phyloP scores from a whole-genome alignment of 2,113 vertebrate species.

The Megalops atlanticus region DNA sequence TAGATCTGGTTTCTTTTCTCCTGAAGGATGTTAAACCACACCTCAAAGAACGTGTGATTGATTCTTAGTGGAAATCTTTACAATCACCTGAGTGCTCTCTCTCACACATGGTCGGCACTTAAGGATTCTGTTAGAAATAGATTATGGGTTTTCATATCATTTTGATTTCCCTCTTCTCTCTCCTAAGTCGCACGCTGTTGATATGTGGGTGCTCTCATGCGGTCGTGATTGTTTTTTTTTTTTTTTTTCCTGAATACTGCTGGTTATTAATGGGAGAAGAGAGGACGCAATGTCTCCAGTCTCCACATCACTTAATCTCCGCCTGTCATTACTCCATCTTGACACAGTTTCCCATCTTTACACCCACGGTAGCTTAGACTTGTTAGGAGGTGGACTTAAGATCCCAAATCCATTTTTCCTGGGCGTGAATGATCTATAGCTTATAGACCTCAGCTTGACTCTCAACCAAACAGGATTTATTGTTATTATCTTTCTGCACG shows the following conservation, averaged over 20 bases:
- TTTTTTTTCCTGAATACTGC: background rate
- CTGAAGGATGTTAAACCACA: no score
- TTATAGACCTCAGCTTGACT: slow-evolving; percentile 35
- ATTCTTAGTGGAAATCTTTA: slow-evolving; percentile 10
- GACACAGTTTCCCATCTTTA: slow-evolving; percentile 11
- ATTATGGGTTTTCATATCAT: background rate
- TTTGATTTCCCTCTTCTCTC: background rate
- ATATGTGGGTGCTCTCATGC: background rate
- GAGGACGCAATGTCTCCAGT: background rate
- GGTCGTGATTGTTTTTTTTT: background rate
- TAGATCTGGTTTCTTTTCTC: no score
- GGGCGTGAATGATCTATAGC: slow-evolving; percentile 42
- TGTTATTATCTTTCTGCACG: slow-evolving; percentile 36
- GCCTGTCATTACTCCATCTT: background rate
- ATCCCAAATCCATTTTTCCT: slow-evolving; percentile 34
- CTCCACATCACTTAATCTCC: slow-evolving; percentile 7
- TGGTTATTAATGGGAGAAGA: background rate
- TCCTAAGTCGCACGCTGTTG: background rate
- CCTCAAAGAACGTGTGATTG: no score
- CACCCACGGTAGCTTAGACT: slow-evolving; percentile 1
- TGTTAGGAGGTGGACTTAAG: slow-evolving; percentile 31
- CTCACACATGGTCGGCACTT: background rate
- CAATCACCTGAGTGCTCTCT: background rate
- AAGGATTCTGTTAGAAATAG: slow-evolving; percentile 1
- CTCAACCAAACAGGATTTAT: slow-evolving; percentile 45